These are phyloP conservation scores for Alces alces DNA, from an alignment of 2,113 vertebrate genomes.

Conservation along the genomic window DNA sequence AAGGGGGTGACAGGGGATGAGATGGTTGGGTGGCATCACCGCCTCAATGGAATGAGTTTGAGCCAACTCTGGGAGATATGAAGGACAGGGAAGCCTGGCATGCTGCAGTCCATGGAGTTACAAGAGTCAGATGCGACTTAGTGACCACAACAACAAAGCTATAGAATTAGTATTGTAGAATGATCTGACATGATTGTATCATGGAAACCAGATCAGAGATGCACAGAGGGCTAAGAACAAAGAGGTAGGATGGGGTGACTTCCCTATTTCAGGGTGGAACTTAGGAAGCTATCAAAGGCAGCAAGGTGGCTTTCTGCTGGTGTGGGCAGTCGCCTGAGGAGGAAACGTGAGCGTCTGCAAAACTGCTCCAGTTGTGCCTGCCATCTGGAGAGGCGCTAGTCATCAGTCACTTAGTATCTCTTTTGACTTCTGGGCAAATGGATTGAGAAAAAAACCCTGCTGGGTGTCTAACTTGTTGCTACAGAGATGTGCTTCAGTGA, in stretches of 20 bases:
- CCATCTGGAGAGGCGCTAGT: no score
- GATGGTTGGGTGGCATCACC: background rate
- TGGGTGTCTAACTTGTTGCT: background rate
- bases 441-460: background rate
- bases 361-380: background rate
- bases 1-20: background rate
- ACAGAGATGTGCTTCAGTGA: background rate
- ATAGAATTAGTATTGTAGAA: background rate
- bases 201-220: background rate
- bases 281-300: no score
- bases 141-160: background rate
- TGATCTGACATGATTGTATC: background rate
- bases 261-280: no score
- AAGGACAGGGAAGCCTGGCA: background rate
- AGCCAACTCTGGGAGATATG: background rate
- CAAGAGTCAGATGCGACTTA: background rate
- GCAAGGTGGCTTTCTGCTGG: background rate
- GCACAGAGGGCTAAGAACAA: background rate
- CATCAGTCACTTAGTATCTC: background rate
- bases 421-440: background rate
- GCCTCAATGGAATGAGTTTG: background rate
- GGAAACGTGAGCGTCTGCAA: background rate
- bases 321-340: no score
- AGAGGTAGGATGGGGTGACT: fast-evolving
- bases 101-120: background rate